These are phyloP conservation scores for Cynopterus brachyotis DNA, from an alignment of 2,113 vertebrate genomes.

Conservation along the genomic window DNA sequence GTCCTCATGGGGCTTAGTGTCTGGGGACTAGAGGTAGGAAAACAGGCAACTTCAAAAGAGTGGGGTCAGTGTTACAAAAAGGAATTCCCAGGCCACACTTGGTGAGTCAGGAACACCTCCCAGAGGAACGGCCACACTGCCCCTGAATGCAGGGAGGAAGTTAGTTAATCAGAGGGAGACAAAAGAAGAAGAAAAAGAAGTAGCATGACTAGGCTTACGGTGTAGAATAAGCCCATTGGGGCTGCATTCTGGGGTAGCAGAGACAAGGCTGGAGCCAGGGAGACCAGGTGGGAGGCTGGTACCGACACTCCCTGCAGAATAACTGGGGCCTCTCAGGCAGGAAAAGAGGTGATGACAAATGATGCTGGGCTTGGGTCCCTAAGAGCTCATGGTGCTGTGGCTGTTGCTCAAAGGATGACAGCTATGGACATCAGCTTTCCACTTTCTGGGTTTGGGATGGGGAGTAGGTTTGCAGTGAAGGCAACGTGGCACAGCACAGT, in stretches of 20 bases:
- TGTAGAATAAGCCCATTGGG: background rate
- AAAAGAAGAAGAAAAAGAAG: background rate
- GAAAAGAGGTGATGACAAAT: background rate
- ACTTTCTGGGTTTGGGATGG: background rate
- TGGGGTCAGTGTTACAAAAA: background rate
- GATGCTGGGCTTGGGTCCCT: too few relatives aligned
- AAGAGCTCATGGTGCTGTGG: background rate
- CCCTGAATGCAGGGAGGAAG: background rate
- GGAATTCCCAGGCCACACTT: background rate
- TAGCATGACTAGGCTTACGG: rapidly evolving
- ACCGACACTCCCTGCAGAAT: rapidly evolving
- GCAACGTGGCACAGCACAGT: background rate
- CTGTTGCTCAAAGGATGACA: background rate
- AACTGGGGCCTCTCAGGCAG: background rate
- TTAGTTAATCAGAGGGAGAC: background rate
- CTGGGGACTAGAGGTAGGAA: rapidly evolving
- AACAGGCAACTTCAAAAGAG: background rate
- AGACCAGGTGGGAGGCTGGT: background rate
- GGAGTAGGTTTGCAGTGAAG: background rate
- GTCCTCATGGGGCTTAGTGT: background rate
- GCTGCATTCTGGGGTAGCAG: background rate
- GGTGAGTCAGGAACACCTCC: background rate
- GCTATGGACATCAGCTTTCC: background rate
- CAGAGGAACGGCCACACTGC: background rate
- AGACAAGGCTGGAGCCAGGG: background rate